Evolutionary conservation across 2,113 vertebrate species (phyloP), one percentile per base, ranked within the genome.

Genomic region (Barnardius zonarius): DNA sequence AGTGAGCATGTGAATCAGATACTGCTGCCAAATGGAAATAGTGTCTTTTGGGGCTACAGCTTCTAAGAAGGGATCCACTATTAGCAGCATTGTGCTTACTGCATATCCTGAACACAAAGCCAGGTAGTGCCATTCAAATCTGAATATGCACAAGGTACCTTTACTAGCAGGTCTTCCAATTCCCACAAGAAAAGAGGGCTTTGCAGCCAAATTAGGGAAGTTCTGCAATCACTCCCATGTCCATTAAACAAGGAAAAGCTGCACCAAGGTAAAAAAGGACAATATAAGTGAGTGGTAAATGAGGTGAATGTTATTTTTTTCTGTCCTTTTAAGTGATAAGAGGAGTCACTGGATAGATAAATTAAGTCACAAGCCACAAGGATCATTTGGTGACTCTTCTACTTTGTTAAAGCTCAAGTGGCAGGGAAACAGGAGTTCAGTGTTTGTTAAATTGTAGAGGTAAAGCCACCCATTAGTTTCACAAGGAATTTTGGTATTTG

Each of bases 1-100:
- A 86, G 73, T 80, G 85, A 83, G 79, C 88, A 82, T 88, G 88
- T 90, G 92, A 95, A 87, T 92, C 49, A 86, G 64, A 83, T 67
- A 27, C 33, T 62, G 54, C 88, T 96, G 88, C 88, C 82, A 92
- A 91, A 83, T 84, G 72, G 55, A 96, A 93, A 87, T 30, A 54
- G 67, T 92, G 59, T 64, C 67, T 93, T 95, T 85, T 62, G 7
- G 77, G 91, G 64, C 44, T 62, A 73, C 84, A 84, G 5, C 52
- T 89, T 89, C 79, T 62, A 79, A 85, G 64, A 72, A 66, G 27
- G 39, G 48, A 69, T 86, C 55, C 41, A 82, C 27, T 63, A 72
- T 51, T 57, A 52, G 49, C 46, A 63, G 23, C 41, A 44, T 43
- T 37, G 68, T 68, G 27, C 39, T 78, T 88, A 30, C 27, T 52